Base-by-base conservation (phyloP, 2,888 invertebrate species). In the Hypercompe scribonia region DNA sequence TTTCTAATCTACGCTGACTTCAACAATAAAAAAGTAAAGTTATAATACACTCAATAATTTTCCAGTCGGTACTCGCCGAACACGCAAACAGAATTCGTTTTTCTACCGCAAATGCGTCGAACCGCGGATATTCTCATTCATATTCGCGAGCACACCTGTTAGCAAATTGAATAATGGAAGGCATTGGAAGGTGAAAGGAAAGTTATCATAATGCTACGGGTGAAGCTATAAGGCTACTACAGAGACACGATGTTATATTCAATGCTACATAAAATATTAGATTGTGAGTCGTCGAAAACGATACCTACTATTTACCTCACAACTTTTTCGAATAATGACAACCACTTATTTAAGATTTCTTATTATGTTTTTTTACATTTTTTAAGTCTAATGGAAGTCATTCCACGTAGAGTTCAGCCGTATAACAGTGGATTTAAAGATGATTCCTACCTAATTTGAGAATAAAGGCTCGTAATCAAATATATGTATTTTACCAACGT, bases 121-220 rank as follows among this genome's bases (percentile, higher is more conserved):
- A 76, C 75, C 71, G 65, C 79, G 85, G 84, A 80, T 81, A 89
- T 58, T 63, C 78, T 93, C 90, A 94, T 95, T 94, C 88, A 89
- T 91, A 94, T 95, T 93, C 94, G 87, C 84, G 87, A 85, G 86
- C 90, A 89, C 91, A 92, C 91, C 92, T 93, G 93, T 89, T 88
- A 89, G 83, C 83, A 94, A 95, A 95, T 95, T 93, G 94, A 94
- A 92, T 95, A 94, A 95, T 92, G 92, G 87, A 85, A 91, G 88
- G 88, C 95, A 94, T 95, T 92, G 92, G 87, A 85, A 91, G 88
- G 88, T 92, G 93, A 88, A 91, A 89, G 91, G 85, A 91, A 95
- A 95, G 93, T 95, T 95, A 93, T 93, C 90, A 92, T 92, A 92
- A 93, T 91, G 90, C 85, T 86, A 87, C 82, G 81, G 82, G 80